A percentile compares a stretch with the other conserved stretches of the same genome.
These are phyloP conservation scores for Capreolus pygargus DNA, from an alignment of 2,113 vertebrate genomes.

Conservation along the genomic window DNA sequence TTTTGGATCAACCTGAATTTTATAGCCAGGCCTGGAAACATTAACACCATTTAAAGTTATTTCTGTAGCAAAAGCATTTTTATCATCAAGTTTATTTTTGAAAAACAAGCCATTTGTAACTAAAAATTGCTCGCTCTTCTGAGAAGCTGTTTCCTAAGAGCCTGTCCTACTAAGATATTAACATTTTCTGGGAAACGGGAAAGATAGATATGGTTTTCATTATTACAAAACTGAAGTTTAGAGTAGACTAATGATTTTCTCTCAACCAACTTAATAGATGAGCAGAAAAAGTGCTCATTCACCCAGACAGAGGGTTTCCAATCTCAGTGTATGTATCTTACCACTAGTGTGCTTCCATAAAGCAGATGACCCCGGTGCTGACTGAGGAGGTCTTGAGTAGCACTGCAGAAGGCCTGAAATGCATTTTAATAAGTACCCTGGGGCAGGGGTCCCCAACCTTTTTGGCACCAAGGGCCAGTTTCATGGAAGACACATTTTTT, in stretches of 20 bases:
- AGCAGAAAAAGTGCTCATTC: neutral
- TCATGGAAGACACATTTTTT: neutral
- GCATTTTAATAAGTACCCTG: neutral
- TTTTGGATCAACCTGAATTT: conserved; percentile 11
- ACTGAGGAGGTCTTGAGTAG: neutral
- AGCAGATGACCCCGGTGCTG: neutral
- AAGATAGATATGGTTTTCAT: neutral
- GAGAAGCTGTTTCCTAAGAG: conserved; percentile 18
- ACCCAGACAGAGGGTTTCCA: neutral
- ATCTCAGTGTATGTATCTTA: neutral
- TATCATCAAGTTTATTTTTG: conserved; percentile 33
- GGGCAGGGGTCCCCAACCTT: neutral
- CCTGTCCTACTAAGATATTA: neutral
- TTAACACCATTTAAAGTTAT: neutral
- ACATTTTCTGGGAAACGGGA: neutral
- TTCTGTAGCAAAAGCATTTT: neutral
- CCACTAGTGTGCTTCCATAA: neutral
- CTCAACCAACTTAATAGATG: neutral
- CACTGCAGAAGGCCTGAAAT: neutral
- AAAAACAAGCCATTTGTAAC: neutral
- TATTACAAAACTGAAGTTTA: neutral
- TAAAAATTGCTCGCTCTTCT: conserved; percentile 8
- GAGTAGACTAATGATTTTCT: neutral
- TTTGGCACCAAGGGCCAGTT: neutral
- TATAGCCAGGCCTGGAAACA: neutral